Base-by-base conservation (phyloP, 2,888 invertebrate species). In the Pachycephus smyrnensis region DNA sequence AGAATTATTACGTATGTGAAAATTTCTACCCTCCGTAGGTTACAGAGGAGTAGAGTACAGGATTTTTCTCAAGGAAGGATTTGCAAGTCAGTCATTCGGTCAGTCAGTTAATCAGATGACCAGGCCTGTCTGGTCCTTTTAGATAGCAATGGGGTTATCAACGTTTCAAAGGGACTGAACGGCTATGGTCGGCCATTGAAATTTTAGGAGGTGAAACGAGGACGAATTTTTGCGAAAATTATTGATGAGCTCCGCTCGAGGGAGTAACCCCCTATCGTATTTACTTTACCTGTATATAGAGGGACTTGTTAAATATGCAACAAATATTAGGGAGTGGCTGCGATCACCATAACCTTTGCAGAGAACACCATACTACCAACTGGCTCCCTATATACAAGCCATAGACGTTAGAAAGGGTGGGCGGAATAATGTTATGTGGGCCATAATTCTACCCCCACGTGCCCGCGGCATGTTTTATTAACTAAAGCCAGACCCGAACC, bases 271-370 rank as follows among this genome's bases (percentile, higher is more conserved):
- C 71, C 33, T 31, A 71, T 31, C 32, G 71, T 31, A 71, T 71
- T 71, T 33, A 71, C 32, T 23, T 55, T 9, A 23, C 23, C 55
- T 55, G 9, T 55, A 9, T 23, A 55, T 55, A 55, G 23, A 80
- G 77, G 77, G 79, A 76, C 75, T 78, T 79, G 78, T 85, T 84
- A 85, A 85, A 84, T 85, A 84, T 85, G 82, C 81, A 85, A 68
- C 77, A 75, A 80, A 84, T 83, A 84, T 85, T 80, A 84, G 81
- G 78, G 80, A 35, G 76, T 75, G 79, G 77, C 79, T 80, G 71
- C 80, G 84, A 83, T 83, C 84, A 82, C 82, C 85, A 71, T 82
- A 82, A 80, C 83, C 83, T 80, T 78, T 55, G 80, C 81, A 84
- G 84, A 76, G 80, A 82, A 81, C 80, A 80, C 80, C 79, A 83